Conservation (phyloP, 2,888 invertebrate species). For the Chironomus tentans region DNA sequence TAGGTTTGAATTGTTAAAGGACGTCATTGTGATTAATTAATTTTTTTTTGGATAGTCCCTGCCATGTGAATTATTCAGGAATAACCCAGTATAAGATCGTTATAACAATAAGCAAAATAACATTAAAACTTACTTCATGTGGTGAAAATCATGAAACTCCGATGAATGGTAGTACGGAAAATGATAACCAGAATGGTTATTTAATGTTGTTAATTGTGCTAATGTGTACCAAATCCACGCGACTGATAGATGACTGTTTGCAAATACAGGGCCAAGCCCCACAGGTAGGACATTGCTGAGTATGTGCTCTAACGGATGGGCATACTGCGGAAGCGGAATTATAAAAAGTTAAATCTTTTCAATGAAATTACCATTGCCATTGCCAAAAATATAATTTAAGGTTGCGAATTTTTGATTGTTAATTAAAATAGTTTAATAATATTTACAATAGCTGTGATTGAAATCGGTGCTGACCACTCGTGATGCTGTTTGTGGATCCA, state of each 20-base stretch:
- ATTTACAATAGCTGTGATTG: conserved; percentile 16
- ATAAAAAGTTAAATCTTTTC: neutral
- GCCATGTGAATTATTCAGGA: neutral
- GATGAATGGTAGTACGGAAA: conserved; percentile 18
- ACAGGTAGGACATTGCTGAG: conserved; percentile 19
- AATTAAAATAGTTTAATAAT: too few relatives aligned
- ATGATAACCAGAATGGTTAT: conserved; percentile 25
- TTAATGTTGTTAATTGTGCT: conserved; percentile 20
- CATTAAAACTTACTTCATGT: conserved; percentile 1
- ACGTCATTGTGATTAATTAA: too few relatives aligned
- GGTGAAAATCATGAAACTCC: conserved; percentile 27
- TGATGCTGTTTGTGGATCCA: conserved; percentile 27
- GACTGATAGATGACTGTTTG: conserved; percentile 6
- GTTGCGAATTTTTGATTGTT: too few relatives aligned
- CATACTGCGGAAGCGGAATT: neutral
- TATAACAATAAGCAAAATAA: neutral
- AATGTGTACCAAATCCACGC: conserved; percentile 18
- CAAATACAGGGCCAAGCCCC: neutral
- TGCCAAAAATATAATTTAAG: neutral
- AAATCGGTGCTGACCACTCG: conserved; percentile 21
- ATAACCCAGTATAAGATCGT: neutral
- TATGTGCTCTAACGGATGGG: conserved; percentile 23
- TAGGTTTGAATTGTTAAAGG: too few relatives aligned
- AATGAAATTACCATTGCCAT: neutral
- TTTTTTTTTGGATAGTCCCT: too few relatives aligned